A percentile compares a stretch with the other conserved stretches of the same genome.
Conservation (phyloP, 2,797 vertebrate species). For the Fundulus diaphanus region DNA sequence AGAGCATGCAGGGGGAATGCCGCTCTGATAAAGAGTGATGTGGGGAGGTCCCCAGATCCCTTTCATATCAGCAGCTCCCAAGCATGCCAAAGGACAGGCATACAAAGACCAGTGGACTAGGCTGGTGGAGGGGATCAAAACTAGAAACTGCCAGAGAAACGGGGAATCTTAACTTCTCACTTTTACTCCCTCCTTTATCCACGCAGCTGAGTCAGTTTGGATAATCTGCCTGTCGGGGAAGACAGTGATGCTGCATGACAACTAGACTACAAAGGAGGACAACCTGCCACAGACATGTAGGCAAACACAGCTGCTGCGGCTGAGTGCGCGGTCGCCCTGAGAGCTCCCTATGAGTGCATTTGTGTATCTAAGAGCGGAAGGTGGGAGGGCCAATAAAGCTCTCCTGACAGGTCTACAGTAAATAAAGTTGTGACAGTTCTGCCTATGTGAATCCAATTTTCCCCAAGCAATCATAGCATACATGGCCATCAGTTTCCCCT, state of each 20-base stretch:
- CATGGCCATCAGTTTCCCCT: conserved; percentile 33
- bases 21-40: conserved; percentile 52
- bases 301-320: conserved; percentile 55
- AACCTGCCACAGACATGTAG: conserved; percentile 47
- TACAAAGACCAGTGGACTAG: conserved; percentile 30
- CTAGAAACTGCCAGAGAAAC: conserved; percentile 40
- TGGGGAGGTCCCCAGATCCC: conserved; percentile 62
- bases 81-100: conserved; percentile 49
- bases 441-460: conserved; percentile 34
- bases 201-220: conserved; percentile 61
- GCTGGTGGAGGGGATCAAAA: conserved; percentile 61
- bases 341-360: conserved; percentile 35
- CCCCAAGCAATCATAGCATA: conserved; percentile 1
- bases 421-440: conserved; percentile 57
- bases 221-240: conserved; percentile 48
- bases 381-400: conserved; percentile 23
- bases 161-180: conserved; percentile 30
- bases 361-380: conserved; percentile 31
- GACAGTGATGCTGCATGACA: conserved; percentile 47
- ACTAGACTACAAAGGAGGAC: conserved; percentile 56
- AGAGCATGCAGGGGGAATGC: conserved; percentile 53
- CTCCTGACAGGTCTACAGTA: conserved; percentile 48
- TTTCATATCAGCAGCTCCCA: conserved; percentile 61
- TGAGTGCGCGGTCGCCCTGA: conserved; percentile 4
- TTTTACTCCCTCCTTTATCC: neutral